Evolutionary conservation across 2,888 invertebrate species (phyloP).

Genomic region (Galeopsomyia nigrocyanea): DNA sequence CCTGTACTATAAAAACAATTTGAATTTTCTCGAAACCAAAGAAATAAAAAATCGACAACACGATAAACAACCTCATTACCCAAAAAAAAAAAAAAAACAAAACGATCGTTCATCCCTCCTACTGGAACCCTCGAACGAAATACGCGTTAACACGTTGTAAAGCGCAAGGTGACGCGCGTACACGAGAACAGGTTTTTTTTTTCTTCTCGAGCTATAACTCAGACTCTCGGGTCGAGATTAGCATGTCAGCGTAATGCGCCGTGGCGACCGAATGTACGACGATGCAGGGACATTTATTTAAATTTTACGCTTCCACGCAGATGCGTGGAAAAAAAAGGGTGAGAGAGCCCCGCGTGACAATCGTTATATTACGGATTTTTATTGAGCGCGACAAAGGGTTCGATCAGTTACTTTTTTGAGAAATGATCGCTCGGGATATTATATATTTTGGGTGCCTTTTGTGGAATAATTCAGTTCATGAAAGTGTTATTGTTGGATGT

Average conservation of each 20-base stretch:
- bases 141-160: slow-evolving; percentile 25
- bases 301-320: slow-evolving; percentile 66
- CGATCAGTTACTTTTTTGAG: no score
- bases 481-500: no score
- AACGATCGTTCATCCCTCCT: no score
- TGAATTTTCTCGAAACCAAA: no score
- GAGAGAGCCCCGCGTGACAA: not conserved
- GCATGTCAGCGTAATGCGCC: slow-evolving; percentile 45
- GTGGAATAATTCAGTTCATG: no score
- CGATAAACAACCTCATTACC: not conserved
- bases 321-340: slow-evolving; percentile 49
- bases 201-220: slow-evolving; percentile 34
- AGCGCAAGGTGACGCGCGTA: slow-evolving; percentile 33
- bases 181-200: slow-evolving; percentile 39
- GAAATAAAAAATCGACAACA: no score
- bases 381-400: no score
- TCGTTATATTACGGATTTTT: no score
- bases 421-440: no score
- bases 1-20: no score
- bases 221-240: slow-evolving; percentile 37
- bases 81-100: no score
- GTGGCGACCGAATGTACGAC: slow-evolving; percentile 3
- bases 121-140: slow-evolving; percentile 3
- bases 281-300: slow-evolving; percentile 62
- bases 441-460: no score